Percentiles rank a stretch among this genome's conserved stretches.
These are phyloP conservation scores for Pseudococcus viburni DNA, from an alignment of 2,888 invertebrate genomes.

Conservation along the genomic window DNA sequence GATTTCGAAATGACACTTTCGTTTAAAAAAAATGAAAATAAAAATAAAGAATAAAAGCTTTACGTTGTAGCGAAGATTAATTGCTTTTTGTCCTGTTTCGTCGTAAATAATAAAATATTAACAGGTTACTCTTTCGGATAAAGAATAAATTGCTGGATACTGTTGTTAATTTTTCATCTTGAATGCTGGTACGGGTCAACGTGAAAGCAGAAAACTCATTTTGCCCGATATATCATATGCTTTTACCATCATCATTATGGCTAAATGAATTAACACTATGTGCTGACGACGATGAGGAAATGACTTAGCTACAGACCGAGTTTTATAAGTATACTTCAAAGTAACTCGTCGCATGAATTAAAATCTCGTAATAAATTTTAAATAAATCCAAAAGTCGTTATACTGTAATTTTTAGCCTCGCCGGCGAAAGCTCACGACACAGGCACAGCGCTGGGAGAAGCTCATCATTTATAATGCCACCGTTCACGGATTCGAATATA, in stretches of 20 bases:
- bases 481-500: neutral
- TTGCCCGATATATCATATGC: neutral
- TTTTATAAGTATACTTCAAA: constrained; percentile 32
- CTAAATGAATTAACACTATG: constrained; percentile 19
- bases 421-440: neutral
- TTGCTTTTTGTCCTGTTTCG: constrained; percentile 30
- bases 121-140: constrained; percentile 25
- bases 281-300: neutral
- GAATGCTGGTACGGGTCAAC: constrained; percentile 13
- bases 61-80: constrained; percentile 39
- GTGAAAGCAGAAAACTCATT: constrained; percentile 20
- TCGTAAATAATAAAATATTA: constrained; percentile 55
- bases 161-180: constrained; percentile 37
- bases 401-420: neutral
- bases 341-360: neutral
- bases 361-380: constrained; percentile 14
- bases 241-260: neutral
- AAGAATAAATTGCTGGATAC: constrained; percentile 46
- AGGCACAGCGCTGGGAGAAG: neutral
- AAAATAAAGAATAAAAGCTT: constrained; percentile 34
- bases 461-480: neutral
- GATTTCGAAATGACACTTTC: constrained; percentile 19
- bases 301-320: neutral
- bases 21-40: neutral
- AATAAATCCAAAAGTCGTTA: neutral